A percentile compares a stretch with the other conserved stretches of the same genome.
Conservation (phyloP, 2,113 vertebrate species). For the Cyprinodon brontotheroides region DNA sequence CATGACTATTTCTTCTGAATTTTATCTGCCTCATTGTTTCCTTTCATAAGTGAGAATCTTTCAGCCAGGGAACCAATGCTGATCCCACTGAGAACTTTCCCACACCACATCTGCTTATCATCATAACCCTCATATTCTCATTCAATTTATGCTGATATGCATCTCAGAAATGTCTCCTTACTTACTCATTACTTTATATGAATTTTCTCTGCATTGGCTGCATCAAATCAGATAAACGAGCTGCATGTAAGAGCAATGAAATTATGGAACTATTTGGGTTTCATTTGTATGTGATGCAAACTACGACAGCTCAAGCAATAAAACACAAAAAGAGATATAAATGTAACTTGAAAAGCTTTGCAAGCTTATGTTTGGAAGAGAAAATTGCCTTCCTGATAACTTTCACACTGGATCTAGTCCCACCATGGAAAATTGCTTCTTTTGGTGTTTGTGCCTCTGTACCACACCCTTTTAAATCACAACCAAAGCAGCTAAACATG, state of each 20-base stretch:
- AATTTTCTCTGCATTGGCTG: neutral
- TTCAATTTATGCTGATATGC: neutral
- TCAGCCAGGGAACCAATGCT: neutral
- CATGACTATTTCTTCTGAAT: neutral
- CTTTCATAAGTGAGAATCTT: neutral
- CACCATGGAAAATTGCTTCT: slow-evolving; percentile 49
- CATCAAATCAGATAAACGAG: neutral
- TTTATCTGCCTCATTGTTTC: neutral
- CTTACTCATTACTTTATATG: neutral
- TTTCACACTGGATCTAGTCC: slow-evolving; percentile 34
- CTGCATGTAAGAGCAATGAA: neutral
- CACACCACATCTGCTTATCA: neutral
- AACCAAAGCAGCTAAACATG: slow-evolving; percentile 60
- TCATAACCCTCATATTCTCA: neutral
- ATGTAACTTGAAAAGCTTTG: slow-evolving; percentile 8
- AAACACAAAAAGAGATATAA: slow-evolving; percentile 11
- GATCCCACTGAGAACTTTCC: neutral
- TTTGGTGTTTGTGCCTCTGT: slow-evolving; percentile 46
- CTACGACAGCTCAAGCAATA: slow-evolving; percentile 19
- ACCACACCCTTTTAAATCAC: slow-evolving; percentile 53
- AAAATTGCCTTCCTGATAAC: slow-evolving; percentile 53
- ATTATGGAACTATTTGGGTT: slow-evolving; percentile 7
- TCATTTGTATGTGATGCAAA: slow-evolving; percentile 3
- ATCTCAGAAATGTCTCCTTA: neutral
- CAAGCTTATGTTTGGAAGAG: slow-evolving; percentile 22